Evolutionary conservation across 2,888 invertebrate genomes (phyloP), one percentile per base, ranked within the genome.

Genomic region (Oligia strigilis): DNA sequence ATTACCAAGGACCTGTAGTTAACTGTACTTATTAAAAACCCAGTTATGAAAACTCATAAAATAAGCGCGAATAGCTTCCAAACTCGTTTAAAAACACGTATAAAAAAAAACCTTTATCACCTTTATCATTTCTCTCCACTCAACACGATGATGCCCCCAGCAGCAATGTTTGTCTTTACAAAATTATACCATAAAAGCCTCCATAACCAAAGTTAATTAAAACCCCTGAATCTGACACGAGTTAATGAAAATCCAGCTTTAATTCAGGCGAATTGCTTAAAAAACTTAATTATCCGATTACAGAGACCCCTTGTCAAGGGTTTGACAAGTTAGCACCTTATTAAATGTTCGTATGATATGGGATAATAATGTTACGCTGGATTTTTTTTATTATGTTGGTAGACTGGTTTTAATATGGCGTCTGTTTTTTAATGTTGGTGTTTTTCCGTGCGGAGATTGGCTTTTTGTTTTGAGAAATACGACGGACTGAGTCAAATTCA

Each of bases 241-340:
- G 82, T 77, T 89, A 89, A 89, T 89, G 87, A 83, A 83, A 86
- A 82, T 76, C 82, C 89, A 77, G 88, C 58, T 62, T 76, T 82
- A 78, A 87, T 76, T 85, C 74, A 81, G 52, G 77, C 52, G 58
- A 67, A 85, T 81, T 77, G 87, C 82, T 82, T 88, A 88, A 90
- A 88, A 89, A 89, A 89, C 90, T 88, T 89, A 89, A 89, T 89
- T 89, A 89, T 87, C 82, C 65, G 85, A 78, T 86, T 87, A 87
- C 74, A 43, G 67, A 64, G 77, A 87, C 90, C 89, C 82, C 81
- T 72, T 66, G 78, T 89, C 90, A 89, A 1, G 65, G 3, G 55
- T 29, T 11, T 88, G 87, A 87, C 87, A 81, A 74, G 78, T 88
- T 88, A 82, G 74, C 90, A 82, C 89, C 87, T 82, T 82, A 88